These are phyloP conservation scores for Anodontia alba DNA, from an alignment of 2,888 invertebrate species.

Conservation along the genomic window DNA sequence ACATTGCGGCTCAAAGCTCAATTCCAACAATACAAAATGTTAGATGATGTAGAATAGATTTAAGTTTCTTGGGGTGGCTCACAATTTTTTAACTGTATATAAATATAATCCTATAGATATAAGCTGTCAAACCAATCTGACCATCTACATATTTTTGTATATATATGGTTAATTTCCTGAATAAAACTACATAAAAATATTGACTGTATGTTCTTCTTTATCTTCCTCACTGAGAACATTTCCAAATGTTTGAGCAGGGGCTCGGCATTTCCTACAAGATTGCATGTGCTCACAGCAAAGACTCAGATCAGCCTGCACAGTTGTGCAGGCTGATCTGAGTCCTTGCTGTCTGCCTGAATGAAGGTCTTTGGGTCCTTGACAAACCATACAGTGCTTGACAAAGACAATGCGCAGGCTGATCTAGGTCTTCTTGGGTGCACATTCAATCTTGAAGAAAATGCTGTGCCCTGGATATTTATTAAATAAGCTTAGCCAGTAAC, in stretches of 20 bases:
- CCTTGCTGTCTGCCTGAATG: not conserved
- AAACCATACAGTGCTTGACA: not conserved
- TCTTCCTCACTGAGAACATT: not conserved
- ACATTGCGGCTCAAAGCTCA: no score
- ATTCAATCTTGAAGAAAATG: no score
- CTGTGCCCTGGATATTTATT: not conserved
- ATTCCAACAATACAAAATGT: no score
- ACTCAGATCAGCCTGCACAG: no score
- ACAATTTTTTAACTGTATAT: constrained; percentile 9
- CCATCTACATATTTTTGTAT: constrained; percentile 11
- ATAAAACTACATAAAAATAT: not conserved
- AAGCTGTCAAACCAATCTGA: constrained; percentile 11
- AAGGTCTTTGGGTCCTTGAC: not conserved
- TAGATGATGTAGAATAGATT: no score
- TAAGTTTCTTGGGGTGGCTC: not conserved
- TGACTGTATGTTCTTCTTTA: not conserved
- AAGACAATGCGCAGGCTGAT: not conserved
- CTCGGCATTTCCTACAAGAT: no score
- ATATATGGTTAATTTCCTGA: constrained; percentile 14
- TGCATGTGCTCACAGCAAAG: no score
- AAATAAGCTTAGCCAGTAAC: no score
- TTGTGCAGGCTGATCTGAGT: no score
- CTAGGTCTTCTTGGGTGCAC: no score
- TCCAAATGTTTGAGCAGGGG: not conserved
- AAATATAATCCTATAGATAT: not conserved